Conservation (phyloP, 2,888 invertebrate species). For the Apomyelois bistriatella region DNA sequence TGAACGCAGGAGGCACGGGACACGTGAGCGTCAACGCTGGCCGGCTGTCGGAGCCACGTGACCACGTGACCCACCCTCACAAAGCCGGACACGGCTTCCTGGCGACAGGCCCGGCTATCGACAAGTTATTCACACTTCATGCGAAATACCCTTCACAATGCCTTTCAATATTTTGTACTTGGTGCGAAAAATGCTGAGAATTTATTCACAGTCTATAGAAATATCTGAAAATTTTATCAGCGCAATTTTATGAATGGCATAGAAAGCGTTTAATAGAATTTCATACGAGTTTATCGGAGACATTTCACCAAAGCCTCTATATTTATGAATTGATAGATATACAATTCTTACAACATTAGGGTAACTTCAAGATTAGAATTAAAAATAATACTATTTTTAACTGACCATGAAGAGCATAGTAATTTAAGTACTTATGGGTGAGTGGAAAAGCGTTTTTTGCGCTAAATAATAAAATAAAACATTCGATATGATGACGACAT, state of each 20-base stretch:
- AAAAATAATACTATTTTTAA: too few species aligned
- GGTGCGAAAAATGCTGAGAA: background rate
- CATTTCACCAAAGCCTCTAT: background rate
- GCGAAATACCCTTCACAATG: background rate
- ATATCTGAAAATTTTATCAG: constrained; percentile 5
- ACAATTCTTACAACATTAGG: background rate
- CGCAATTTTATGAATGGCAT: constrained; percentile 19
- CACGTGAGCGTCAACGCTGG: constrained; percentile 31
- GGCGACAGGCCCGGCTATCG: constrained; percentile 8
- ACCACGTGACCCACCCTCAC: constrained; percentile 41
- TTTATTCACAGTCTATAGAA: background rate
- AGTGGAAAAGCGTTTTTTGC: constrained; percentile 55
- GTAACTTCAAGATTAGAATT: too few species aligned
- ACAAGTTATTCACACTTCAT: constrained; percentile 1
- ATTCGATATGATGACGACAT: constrained; percentile 64
- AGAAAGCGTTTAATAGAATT: constrained; percentile 13
- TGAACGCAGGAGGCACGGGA: constrained; percentile 22
- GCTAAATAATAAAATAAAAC: constrained; percentile 75
- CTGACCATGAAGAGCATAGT: too few species aligned
- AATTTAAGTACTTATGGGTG: constrained; percentile 20
- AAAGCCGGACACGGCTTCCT: constrained; percentile 20
- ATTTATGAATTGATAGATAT: background rate
- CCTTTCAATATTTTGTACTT: constrained; percentile 4
- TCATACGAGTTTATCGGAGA: too few species aligned
- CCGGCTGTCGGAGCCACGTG: constrained; percentile 5